Evolutionary conservation across 2,113 vertebrate genomes (phyloP), one percentile per base, ranked within the genome.

Genomic region (Centropristis striata): DNA sequence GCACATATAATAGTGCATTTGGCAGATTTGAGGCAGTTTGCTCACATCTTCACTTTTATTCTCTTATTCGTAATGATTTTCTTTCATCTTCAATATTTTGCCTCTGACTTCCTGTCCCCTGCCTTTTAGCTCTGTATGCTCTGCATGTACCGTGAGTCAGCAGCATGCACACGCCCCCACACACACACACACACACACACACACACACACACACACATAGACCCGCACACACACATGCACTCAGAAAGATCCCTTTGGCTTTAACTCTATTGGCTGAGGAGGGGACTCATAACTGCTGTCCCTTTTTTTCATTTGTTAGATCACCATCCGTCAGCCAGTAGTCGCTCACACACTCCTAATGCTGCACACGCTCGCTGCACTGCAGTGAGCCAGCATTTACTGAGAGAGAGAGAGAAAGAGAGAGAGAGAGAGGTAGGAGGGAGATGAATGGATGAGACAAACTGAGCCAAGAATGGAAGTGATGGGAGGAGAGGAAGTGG

Each of bases 381-480:
- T 96, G 96, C 97, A 97, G 96, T 96, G 96, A 95, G 95, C 92
- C 95, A 92, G 92, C 93, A 91, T 93, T 84, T 80, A 94, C 89
- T 93, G 93, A 93, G 93, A 91, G 90, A 90, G 92, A 94, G 65
- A 4, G 39, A 39, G 21, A 44, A 39, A 84, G 89, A 93, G 95
- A 94, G 94, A 91, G 88, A 92, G 94, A 94, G 54, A 9, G 14
- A 58, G 41, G 50, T 41, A 59, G 55, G 75, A 77, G 71, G 49
- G 70, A 70, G 71, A 75, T 59, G 75, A 75, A 84, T 75, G 78
- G 68, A 75, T 44, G 78, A 70, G 69, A 65, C 28, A 2, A 71
- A 57, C 20, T 14, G 51, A 69, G 79, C 76, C 39, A 37, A 41
- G 61, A 83, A 53, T 15, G 44, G 47, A 41, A 74, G 50, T 37